Evolutionary conservation across 2,888 invertebrate species (phyloP).

Genomic region (Incurvaria masculella): DNA sequence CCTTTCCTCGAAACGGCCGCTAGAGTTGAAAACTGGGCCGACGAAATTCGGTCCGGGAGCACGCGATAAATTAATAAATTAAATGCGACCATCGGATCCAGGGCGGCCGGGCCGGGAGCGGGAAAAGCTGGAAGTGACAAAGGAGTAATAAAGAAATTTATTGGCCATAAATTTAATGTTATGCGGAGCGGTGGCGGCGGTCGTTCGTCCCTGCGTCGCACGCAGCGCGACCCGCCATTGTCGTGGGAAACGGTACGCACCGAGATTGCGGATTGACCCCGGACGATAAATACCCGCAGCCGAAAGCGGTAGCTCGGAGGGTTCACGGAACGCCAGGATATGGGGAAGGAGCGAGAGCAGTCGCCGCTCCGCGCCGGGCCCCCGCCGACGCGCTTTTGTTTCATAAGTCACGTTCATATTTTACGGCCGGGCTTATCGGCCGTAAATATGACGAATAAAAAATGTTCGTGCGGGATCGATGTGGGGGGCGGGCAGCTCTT

Average conservation of each 20-base stretch:
- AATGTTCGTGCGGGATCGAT: background rate
- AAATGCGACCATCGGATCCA: background rate
- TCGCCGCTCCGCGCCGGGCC: too few relatives aligned
- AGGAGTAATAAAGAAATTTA: conserved; percentile 8
- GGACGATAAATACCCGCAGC: too few relatives aligned
- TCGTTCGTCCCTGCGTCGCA: background rate
- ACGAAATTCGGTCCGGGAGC: background rate
- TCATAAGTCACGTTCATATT: background rate
- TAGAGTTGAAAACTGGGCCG: background rate
- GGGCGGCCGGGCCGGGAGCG: background rate
- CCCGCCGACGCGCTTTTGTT: too few relatives aligned
- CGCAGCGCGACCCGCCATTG: too few relatives aligned
- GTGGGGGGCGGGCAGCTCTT: background rate
- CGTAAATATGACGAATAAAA: background rate
- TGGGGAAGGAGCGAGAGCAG: too few relatives aligned
- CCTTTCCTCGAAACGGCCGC: too few relatives aligned
- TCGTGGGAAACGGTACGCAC: too few relatives aligned
- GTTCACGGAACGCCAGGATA: too few relatives aligned
- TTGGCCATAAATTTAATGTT: conserved; percentile 7
- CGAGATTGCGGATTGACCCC: too few relatives aligned
- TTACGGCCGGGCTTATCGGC: background rate
- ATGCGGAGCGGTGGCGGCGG: conserved; percentile 1
- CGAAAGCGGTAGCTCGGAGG: too few relatives aligned
- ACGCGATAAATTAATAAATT: background rate
- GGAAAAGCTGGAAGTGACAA: conserved; percentile 4